Conservation (phyloP, 2,888 invertebrate genomes). For the Amphipoea lucens region DNA sequence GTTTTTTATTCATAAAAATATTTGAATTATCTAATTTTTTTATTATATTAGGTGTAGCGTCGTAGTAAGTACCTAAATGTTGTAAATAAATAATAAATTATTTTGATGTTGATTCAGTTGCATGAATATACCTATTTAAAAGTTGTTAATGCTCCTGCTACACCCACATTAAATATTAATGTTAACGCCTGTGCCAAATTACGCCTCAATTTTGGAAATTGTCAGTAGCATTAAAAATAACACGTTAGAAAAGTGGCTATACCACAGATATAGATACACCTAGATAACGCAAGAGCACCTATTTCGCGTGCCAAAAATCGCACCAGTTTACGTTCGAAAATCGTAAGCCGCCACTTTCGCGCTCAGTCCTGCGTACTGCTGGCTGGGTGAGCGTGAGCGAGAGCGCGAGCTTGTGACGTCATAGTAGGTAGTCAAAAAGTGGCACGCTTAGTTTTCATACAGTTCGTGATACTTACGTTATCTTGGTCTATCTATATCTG, state of each 20-base stretch:
- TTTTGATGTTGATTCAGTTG: neutral
- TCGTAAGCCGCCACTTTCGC: too few species aligned
- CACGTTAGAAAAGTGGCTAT: neutral
- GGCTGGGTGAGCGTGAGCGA: too few species aligned
- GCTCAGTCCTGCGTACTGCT: too few species aligned
- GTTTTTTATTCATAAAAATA: neutral
- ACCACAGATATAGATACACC: too few species aligned
- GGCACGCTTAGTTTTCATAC: too few species aligned
- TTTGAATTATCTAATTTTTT: neutral
- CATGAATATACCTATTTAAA: neutral
- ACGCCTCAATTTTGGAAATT: neutral
- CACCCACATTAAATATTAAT: neutral
- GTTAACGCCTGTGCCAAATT: neutral
- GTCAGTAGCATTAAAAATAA: neutral
- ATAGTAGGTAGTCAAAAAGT: too few species aligned
- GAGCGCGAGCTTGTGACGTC: too few species aligned
- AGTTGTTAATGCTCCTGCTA: neutral
- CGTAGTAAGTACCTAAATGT: neutral
- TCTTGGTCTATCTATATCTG: too few species aligned
- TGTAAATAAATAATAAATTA: neutral
- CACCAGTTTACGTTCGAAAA: too few species aligned
- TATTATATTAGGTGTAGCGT: neutral
- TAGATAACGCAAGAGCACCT: too few species aligned
- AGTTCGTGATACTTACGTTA: too few species aligned
- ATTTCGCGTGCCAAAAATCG: too few species aligned